Base-by-base conservation (phyloP, 2,888 invertebrate genomes). In the Timema podura region DNA sequence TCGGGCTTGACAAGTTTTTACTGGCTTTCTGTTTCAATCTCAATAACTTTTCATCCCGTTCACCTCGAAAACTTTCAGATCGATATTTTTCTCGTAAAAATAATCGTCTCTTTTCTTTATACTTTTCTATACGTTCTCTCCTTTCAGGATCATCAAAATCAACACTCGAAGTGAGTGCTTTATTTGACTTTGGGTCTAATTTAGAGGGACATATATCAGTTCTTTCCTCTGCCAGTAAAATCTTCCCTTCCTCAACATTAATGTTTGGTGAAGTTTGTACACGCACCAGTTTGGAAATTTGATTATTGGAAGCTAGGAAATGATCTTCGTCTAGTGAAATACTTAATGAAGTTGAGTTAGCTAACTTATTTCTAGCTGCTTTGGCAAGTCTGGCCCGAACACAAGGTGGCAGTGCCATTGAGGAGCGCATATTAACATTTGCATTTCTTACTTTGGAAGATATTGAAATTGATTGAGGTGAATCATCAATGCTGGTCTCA, bases 21-120 rank as follows among this genome's bases (percentile, higher is more conserved):
- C 48, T 49, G 75, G 82, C 80, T 76, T 83, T 82, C 76, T 83
- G 82, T 76, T 83, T 84, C 71, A 85, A 78, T 76, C 84, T 80
- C 66, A 89, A 85, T 72, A 94, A 90, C 10, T 92, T 90, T 75
- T 93, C 93, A 1, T 79, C 79, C 70, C 79, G 77, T 68, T 80
- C 79, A 48, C 76, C 77, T 64, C 78, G 76, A 72, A 80, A 79
- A 73, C 79, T 79, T 71, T 81, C 80, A 8, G 92, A 90, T 73
- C 92, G 90, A 79, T 93, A 94, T 79, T 93, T 94, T 78, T 95
- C 93, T 64, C 93, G 86, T 13, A 95, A 81, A 77, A 93, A 92
- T 75, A 89, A 90, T 67, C 95, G 84, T n/a, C 95, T 83, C 78
- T 95, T 95, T 78, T 95, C 93, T 82, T 95, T 95, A 79, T 95